phyloP scores from a whole-genome alignment of 1,140 invertebrate species.

The Caenorhabditis inopinata region DNA sequence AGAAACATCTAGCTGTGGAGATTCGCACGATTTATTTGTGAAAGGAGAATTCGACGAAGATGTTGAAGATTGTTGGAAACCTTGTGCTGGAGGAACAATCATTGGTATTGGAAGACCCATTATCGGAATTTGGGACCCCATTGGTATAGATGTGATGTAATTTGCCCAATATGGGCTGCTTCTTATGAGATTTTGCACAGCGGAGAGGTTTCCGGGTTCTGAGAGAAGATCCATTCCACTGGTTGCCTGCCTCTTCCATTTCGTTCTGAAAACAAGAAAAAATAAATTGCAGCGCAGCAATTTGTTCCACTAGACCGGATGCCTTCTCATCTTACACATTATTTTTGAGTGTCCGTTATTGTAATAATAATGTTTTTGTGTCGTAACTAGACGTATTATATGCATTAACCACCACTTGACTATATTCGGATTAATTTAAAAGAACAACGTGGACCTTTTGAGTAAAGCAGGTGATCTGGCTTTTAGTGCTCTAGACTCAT shows the following conservation, averaged over 20 bases:
- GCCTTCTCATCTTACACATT: slow-evolving; percentile 27
- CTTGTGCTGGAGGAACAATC: not conserved
- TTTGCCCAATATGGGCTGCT: slow-evolving; percentile 74
- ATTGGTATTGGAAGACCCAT: not conserved
- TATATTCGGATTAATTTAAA: not conserved
- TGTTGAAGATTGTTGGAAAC: not conserved
- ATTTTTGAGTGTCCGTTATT: slow-evolving; percentile 20
- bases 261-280: slow-evolving; percentile 78
- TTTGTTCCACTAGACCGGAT: not conserved
- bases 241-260: slow-evolving; percentile 98
- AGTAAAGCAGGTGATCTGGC: not conserved
- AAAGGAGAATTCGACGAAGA: not conserved
- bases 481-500: not conserved
- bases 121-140: not conserved
- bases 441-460: not conserved
- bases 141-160: slow-evolving; percentile 68
- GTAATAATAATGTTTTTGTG: slow-evolving; percentile 30
- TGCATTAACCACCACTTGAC: slow-evolving; percentile 29
- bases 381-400: slow-evolving; percentile 28
- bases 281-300: not conserved
- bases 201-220: slow-evolving; percentile 92
- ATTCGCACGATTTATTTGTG: slow-evolving; percentile 5
- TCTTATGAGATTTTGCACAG: slow-evolving; percentile 88
- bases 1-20: not conserved
- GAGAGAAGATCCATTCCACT: slow-evolving; percentile 91